phyloP scores from a whole-genome alignment of 2,113 vertebrate genomes.

The Aviceda subcristata region DNA sequence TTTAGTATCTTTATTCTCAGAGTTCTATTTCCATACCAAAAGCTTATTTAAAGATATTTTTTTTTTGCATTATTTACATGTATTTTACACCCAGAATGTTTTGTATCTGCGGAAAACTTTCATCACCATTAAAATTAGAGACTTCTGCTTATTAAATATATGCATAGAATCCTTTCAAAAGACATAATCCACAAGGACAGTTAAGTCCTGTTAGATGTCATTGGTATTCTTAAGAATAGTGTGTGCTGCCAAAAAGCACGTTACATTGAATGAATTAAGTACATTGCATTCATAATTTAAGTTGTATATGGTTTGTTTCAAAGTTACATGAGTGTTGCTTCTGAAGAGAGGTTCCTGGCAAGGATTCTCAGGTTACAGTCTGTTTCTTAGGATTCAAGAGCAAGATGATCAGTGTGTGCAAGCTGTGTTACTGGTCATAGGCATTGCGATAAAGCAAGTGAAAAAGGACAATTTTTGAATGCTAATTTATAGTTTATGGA shows the following conservation, averaged over 20 bases:
- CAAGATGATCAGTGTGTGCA: background rate
- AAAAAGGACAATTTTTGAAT: background rate
- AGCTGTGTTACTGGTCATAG: background rate
- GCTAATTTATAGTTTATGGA: background rate
- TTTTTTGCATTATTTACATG: background rate
- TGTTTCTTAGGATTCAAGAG: background rate
- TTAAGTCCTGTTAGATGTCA: background rate
- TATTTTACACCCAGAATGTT: background rate
- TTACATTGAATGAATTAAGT: background rate
- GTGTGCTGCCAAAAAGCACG: background rate
- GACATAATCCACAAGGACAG: background rate
- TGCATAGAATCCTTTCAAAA: background rate
- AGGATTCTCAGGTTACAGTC: background rate
- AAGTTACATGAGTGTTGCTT: background rate
- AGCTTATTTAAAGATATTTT: background rate
- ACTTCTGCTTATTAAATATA: background rate
- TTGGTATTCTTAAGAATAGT: background rate
- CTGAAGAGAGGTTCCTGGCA: background rate
- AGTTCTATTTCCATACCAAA: background rate
- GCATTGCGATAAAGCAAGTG: background rate
- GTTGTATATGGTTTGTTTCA: background rate
- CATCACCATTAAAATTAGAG: background rate
- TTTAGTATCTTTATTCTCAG: background rate
- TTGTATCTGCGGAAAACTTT: background rate
- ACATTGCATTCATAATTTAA: background rate